phyloP scores from a whole-genome alignment of 2,797 vertebrate genomes.

The Helostoma temminkii region DNA sequence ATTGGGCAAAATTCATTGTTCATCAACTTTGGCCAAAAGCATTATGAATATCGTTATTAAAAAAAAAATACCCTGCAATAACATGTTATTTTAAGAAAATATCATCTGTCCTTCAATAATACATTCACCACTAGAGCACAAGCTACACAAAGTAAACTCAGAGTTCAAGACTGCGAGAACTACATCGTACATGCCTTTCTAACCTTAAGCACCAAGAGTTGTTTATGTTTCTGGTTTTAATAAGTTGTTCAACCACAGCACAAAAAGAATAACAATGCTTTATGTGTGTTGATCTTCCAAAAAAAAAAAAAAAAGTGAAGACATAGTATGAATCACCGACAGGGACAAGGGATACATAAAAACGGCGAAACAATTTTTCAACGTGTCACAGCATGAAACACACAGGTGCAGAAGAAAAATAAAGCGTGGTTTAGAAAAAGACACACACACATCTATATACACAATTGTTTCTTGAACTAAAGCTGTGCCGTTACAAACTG shows the following conservation, averaged over 20 bases:
- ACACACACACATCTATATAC: neutral
- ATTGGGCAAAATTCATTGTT: too few species aligned
- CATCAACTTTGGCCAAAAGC: too few species aligned
- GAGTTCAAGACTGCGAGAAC: neutral
- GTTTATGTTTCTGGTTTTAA: slow-evolving; percentile 47
- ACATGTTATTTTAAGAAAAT: neutral
- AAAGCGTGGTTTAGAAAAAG: neutral
- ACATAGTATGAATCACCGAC: slow-evolving; percentile 21
- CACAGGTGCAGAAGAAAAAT: neutral
- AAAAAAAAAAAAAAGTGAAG: neutral
- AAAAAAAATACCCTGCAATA: neutral
- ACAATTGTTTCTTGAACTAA: neutral
- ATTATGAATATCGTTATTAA: neutral
- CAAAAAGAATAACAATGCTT: slow-evolving; percentile 34
- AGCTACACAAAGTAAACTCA: neutral
- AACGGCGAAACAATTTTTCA: slow-evolving; percentile 8
- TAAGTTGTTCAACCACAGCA: slow-evolving; percentile 32
- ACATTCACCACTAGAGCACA: too few species aligned
- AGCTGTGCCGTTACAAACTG: neutral
- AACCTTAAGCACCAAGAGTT: slow-evolving; percentile 20
- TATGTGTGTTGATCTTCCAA: neutral
- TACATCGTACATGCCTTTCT: slow-evolving; percentile 22
- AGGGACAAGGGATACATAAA: neutral
- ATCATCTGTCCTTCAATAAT: neutral
- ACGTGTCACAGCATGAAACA: slow-evolving; percentile 26